Evolutionary conservation across 2,113 vertebrate genomes (phyloP).

Genomic region (Leucoraja erinaceus): DNA sequence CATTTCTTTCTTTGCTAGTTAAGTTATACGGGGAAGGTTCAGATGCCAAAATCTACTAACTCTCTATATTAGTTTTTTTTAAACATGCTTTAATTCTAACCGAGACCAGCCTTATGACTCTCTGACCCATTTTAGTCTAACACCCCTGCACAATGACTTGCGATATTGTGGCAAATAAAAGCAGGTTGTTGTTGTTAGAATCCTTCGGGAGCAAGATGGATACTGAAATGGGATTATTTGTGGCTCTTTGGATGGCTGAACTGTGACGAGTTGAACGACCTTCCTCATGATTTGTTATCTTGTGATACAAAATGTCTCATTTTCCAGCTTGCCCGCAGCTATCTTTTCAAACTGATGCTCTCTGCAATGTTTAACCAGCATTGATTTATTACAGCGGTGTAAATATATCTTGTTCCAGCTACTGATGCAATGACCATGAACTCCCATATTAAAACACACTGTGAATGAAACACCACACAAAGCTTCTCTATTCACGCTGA

Average conservation of each 20-base stretch:
- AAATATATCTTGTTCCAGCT: constrained; percentile 20
- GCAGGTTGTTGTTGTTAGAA: not conserved
- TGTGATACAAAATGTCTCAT: not conserved
- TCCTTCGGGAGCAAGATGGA: not conserved
- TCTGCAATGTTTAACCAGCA: not conserved
- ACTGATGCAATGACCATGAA: constrained; percentile 4
- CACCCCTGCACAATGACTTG: not conserved
- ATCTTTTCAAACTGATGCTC: not conserved
- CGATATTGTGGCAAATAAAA: not conserved
- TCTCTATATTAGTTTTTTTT: not conserved
- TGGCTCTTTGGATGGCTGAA: not conserved
- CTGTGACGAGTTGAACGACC: not conserved
- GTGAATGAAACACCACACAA: not conserved
- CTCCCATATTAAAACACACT: constrained; percentile 2
- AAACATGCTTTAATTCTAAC: not conserved
- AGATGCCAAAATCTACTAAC: not conserved
- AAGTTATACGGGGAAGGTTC: not conserved
- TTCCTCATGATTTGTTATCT: not conserved
- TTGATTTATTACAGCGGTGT: not conserved
- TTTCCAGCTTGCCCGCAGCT: not conserved
- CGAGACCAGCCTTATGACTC: not conserved
- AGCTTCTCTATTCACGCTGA: not conserved
- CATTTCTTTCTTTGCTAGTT: too few species aligned
- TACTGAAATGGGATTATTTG: not conserved
- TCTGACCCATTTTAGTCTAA: not conserved